Base-by-base conservation (phyloP, 2,797 vertebrate genomes). In the Dicrostonyx torquatus region DNA sequence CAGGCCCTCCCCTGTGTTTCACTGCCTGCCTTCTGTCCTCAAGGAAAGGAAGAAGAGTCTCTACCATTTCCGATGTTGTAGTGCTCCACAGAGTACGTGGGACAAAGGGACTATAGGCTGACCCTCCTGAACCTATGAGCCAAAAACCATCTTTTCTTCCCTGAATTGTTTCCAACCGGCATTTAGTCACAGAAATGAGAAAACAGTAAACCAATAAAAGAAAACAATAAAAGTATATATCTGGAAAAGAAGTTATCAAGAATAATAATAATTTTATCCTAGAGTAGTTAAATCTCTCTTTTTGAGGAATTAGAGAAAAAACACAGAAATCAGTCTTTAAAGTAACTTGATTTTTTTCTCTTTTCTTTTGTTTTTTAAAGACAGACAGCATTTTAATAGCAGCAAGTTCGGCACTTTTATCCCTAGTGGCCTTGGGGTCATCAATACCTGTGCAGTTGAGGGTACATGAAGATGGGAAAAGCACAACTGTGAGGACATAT, bases 321-420 rank as follows among this genome's bases (percentile, higher is more conserved):
- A 80, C 89, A 89, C 45, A 24, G 18, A 70, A 7, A 58, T 90
- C 40, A 62, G 26, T 70, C 9, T 11, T 40, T 53, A 91, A 76
- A 62, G 15, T 79, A 62, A 87, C 76, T 90, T 92, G 29, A 58
- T 58, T 58, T 58, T 58, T 20, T 58, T 58, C 8, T 58, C 17
- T 43, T 43, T 55, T 58, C 1, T 22, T 8, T 58, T 22, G 6
- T 20, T 55, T 58, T 22, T 58, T 22, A 2, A 94, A 92, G 86
- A 93, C 90, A 94, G 45, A 37, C 0, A 37, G 50, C 53, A 91
- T 94, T 97, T 97, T 97, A 97, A 95, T 96, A 92, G 85, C 89
- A 95, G n/a, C 78, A 68, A 73, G 53, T 55, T 64, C 24, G 62
- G 43, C 9, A 7, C 24, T n/a, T 50, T 45, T 34, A 34, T 13